Evolutionary conservation across 2,888 invertebrate genomes (phyloP), one percentile per base, ranked within the genome.

Genomic region (Sipha maydis): DNA sequence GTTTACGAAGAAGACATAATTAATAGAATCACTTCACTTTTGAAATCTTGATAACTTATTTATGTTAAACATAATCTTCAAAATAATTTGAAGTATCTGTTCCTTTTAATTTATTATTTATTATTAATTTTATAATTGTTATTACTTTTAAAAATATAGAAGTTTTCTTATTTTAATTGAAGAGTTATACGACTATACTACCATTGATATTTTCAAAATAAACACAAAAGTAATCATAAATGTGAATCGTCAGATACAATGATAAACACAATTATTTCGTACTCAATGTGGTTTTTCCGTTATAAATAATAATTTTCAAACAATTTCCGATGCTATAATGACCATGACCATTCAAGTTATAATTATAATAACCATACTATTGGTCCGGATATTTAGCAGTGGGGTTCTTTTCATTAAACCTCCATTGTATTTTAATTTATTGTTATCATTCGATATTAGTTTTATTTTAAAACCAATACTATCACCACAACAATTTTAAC

Each of bases 41-140:
- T 61, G 56, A 56, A 78, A 56, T 56, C 21, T 54, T 78, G 78
- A 78, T 78, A 78, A 78, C 56, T 34, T 78, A 78, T 78, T 78
- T 34, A 34, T 25, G 56, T 79, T 56, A 56, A 79, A 56, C 56
- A 79, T 56, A 34, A 56, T 56, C 5, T 79, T 31, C 56, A 34
- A 79, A 79, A 79, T 79, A 34, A 79, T 79, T 56, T 34, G 56
- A 34, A 79, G 34, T 56, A 79, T 56, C 34, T 14, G 14, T 79
- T 79, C 56, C 14, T 48, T 14, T 2, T 4, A 5, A 31, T 31
- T 34, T 56, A 61, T 61, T 56, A 56, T 79, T 34, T 25, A 19
- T 48, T 77, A 14, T 78, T 56, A 3, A 14, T 54, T 19, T 11
- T 56, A 9, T 17, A 2, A 1, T 34, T 21, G 34, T n/a, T 54